Evolutionary conservation across 2,888 invertebrate genomes (phyloP).

Genomic region (Coelopa pilipes): DNA sequence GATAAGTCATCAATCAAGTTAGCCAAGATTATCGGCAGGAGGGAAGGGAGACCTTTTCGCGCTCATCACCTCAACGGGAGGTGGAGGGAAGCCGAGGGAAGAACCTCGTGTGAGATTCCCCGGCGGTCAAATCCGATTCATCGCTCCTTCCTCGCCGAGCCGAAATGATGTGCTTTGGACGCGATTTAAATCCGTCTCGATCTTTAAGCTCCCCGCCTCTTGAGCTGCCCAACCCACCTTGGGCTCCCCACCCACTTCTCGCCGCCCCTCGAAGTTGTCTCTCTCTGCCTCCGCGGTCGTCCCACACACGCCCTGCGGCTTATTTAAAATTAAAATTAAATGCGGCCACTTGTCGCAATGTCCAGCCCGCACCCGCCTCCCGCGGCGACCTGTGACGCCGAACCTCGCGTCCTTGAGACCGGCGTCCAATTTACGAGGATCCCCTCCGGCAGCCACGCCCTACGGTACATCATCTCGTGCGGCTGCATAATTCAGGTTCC

Average conservation of each 20-base stretch:
- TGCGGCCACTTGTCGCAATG: not conserved
- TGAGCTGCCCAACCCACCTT: not conserved
- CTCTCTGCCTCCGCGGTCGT: not conserved
- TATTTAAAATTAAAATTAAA: conserved; percentile 22
- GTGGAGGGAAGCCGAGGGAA: too few species aligned
- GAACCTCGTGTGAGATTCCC: too few species aligned
- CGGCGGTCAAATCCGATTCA: too few species aligned
- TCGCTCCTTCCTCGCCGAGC: too few species aligned
- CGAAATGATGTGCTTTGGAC: not conserved
- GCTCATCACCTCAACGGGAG: too few species aligned
- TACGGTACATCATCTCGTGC: not conserved
- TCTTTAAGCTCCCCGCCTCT: not conserved
- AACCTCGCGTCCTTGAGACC: conserved; percentile 11
- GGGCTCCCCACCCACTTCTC: not conserved
- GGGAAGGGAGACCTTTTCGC: too few species aligned
- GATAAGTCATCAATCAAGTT: too few species aligned
- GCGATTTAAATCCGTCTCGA: not conserved
- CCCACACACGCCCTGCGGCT: not conserved
- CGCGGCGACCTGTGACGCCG: not conserved
- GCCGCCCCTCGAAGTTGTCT: not conserved
- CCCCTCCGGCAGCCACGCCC: not conserved
- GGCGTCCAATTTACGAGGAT: not conserved
- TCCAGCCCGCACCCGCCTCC: too few species aligned
- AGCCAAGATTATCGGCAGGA: too few species aligned
- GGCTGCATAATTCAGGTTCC: conserved; percentile 22